Conservation (phyloP, 2,888 invertebrate species). For the Cabera pusaria region DNA sequence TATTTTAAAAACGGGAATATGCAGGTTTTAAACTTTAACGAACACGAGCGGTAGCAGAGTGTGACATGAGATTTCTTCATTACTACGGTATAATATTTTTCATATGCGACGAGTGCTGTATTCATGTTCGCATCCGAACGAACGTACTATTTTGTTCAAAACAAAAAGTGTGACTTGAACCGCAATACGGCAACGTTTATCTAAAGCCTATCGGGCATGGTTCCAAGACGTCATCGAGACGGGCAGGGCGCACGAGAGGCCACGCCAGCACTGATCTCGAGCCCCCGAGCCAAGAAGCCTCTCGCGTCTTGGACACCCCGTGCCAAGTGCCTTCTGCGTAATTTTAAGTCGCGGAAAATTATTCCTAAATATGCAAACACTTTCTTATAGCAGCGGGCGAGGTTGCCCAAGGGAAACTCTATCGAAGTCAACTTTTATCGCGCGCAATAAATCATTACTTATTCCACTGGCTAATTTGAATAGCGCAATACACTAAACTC, state of each 20-base stretch:
- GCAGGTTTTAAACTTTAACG: slow-evolving; percentile 37
- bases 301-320: slow-evolving; percentile 45
- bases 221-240: slow-evolving; percentile 67
- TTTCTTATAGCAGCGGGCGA: slow-evolving; percentile 3
- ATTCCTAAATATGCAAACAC: slow-evolving; percentile 35
- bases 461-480: slow-evolving; percentile 9
- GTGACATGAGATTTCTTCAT: slow-evolving; percentile 42
- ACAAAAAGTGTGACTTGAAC: slow-evolving; percentile 35
- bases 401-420: neutral
- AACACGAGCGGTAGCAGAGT: slow-evolving; percentile 39
- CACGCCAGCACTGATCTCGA: slow-evolving; percentile 48
- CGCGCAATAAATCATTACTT: slow-evolving; percentile 8
- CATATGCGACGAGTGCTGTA: slow-evolving; percentile 34
- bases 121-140: slow-evolving; percentile 18
- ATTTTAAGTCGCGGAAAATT: slow-evolving; percentile 24
- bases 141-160: slow-evolving; percentile 5
- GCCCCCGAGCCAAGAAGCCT: slow-evolving; percentile 52
- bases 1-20: slow-evolving; percentile 31
- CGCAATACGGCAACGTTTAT: slow-evolving; percentile 63
- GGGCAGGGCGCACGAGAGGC: slow-evolving; percentile 42
- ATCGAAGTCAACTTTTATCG: slow-evolving; percentile 8
- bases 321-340: slow-evolving; percentile 52
- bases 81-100: slow-evolving; percentile 42
- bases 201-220: slow-evolving; percentile 67
- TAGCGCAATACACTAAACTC: slow-evolving; percentile 5